Percentiles rank a stretch among this genome's conserved stretches.
Evolutionary conservation across 2,113 vertebrate species (phyloP).

Genomic region (Erinaceus europaeus): DNA sequence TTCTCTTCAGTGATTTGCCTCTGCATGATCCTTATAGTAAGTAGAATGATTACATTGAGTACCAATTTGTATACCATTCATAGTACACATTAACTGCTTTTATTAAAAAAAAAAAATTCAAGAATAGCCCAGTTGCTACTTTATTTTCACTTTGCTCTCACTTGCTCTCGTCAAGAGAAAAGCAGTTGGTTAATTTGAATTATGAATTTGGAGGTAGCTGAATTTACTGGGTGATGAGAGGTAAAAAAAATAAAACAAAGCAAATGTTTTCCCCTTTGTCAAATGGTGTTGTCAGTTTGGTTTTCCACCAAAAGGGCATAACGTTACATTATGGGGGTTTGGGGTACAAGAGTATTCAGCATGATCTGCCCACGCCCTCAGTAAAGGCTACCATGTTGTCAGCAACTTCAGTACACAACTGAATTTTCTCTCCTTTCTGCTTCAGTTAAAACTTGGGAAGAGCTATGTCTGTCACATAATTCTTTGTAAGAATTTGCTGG

Average conservation of each 20-base stretch:
- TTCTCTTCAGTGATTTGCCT: slow-evolving; percentile 10
- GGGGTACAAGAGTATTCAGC: background rate
- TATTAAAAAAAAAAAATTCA: background rate
- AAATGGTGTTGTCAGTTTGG: background rate
- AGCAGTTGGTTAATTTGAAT: slow-evolving; percentile 12
- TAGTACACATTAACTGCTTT: background rate
- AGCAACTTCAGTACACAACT: too few species aligned
- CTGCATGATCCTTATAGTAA: background rate
- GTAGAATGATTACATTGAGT: background rate
- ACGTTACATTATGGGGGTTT: background rate
- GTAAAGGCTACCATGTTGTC: too few species aligned
- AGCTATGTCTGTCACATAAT: background rate
- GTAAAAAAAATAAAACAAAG: background rate
- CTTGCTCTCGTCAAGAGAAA: slow-evolving; percentile 6
- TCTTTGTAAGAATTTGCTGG: slow-evolving; percentile 42
- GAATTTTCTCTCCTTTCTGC: slow-evolving; percentile 34
- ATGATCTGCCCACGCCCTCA: too few species aligned
- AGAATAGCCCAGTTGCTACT: background rate
- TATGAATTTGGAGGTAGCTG: background rate
- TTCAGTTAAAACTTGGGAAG: slow-evolving; percentile 6
- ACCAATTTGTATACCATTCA: background rate
- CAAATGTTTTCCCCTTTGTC: background rate
- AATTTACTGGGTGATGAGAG: background rate
- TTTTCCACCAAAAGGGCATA: background rate
- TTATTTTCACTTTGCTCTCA: background rate